Evolutionary conservation across 2,113 vertebrate genomes (phyloP).

Genomic region (Megaceryle maxima): DNA sequence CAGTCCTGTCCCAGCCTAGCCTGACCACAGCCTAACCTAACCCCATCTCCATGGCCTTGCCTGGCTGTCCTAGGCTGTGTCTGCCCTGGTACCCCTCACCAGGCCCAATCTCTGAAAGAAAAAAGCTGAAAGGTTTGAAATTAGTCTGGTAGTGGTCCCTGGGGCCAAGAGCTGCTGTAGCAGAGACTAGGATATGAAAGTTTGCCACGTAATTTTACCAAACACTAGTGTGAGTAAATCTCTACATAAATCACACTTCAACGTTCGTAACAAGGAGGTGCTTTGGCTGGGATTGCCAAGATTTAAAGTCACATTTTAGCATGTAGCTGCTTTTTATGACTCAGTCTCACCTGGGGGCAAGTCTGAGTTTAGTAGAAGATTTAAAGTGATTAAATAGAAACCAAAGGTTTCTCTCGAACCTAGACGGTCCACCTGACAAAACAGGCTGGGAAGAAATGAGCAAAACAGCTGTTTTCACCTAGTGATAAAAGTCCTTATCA

Average conservation of each 20-base stretch:
- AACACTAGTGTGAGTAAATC: background rate
- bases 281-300: background rate
- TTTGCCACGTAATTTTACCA: background rate
- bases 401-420: background rate
- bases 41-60: background rate
- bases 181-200: background rate
- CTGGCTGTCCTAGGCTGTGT: rapidly evolving
- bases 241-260: background rate
- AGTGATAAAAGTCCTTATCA: background rate
- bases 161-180: rapidly evolving
- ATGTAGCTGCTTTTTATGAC: background rate
- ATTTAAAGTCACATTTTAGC: background rate
- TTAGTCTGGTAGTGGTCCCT: background rate
- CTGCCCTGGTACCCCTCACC: background rate
- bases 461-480: background rate
- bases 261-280: background rate
- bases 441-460: background rate
- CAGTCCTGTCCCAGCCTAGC: background rate
- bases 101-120: background rate
- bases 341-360: background rate
- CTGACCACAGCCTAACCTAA: background rate
- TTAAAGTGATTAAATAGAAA: background rate
- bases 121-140: background rate
- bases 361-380: background rate
- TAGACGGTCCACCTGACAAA: background rate